Evolutionary conservation across 2,888 invertebrate genomes (phyloP).

Genomic region (Eilema griseolum): DNA sequence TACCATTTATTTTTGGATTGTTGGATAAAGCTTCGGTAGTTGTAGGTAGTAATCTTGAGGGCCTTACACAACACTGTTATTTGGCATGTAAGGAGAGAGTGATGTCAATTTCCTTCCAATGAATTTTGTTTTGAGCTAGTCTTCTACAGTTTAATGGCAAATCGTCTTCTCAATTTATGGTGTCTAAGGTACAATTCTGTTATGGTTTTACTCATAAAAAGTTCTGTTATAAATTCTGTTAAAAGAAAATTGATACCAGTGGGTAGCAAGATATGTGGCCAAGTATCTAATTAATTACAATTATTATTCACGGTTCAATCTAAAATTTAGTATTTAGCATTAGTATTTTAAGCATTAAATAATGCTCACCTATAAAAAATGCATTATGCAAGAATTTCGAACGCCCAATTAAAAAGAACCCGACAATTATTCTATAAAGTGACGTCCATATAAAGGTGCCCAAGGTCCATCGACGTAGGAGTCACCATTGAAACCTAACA

Average conservation of each 20-base stretch:
- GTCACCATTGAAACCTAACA: conserved; percentile 72
- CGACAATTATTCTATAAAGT: conserved; percentile 69
- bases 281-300: background rate
- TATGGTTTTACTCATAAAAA: background rate
- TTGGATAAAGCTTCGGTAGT: background rate
- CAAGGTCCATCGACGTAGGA: conserved; percentile 74
- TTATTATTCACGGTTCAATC: background rate
- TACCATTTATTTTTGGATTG: background rate
- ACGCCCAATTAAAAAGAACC: conserved; percentile 67
- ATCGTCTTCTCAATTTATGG: background rate
- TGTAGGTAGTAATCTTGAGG: background rate
- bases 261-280: background rate
- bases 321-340: background rate
- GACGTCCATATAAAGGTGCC: conserved; percentile 67
- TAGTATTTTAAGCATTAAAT: background rate
- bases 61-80: background rate
- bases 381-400: conserved; percentile 49
- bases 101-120: background rate
- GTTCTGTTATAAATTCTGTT: background rate
- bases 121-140: background rate
- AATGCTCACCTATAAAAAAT: conserved; percentile 41
- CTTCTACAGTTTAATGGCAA: background rate
- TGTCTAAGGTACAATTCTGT: background rate
- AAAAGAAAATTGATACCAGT: background rate
- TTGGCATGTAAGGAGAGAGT: background rate